Evolutionary conservation across 2,888 invertebrate genomes (phyloP).

Genomic region (Euzetes globulus): DNA sequence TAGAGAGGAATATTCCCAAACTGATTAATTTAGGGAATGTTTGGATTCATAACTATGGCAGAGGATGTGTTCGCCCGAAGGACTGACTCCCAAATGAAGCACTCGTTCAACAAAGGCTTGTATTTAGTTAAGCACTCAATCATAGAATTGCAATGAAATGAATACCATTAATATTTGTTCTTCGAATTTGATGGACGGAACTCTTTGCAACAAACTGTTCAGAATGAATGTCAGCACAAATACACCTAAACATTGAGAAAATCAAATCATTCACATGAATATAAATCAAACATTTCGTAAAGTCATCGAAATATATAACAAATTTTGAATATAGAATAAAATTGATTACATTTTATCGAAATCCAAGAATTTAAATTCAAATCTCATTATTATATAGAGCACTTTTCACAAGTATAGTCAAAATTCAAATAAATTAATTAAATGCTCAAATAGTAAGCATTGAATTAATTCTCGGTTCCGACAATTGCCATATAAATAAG

Average conservation of each 20-base stretch:
- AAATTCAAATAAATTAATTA: too few relatives aligned
- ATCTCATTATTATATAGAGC: too few relatives aligned
- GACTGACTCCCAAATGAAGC: conserved; percentile 2
- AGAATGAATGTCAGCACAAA: conserved; percentile 50
- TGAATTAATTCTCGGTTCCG: too few relatives aligned
- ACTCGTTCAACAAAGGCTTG: not conserved
- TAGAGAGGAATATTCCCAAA: not conserved
- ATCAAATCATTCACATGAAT: not conserved
- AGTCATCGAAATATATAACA: not conserved
- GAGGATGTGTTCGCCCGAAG: not conserved
- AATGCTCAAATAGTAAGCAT: too few relatives aligned
- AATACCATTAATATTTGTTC: conserved; percentile 53
- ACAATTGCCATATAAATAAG: too few relatives aligned
- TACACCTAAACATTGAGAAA: conserved; percentile 47
- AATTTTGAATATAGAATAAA: too few relatives aligned
- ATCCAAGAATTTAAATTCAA: too few relatives aligned
- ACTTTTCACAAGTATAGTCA: too few relatives aligned
- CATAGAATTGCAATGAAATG: not conserved
- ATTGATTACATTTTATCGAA: too few relatives aligned
- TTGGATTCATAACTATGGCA: not conserved
- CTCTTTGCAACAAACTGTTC: conserved; percentile 48
- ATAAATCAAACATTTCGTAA: not conserved
- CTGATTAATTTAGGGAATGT: not conserved
- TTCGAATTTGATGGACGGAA: conserved; percentile 49
- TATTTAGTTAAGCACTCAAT: not conserved